Evolutionary conservation across 92 coral and sea anemone genomes (phyloP), one percentile per base, ranked within the genome.

Genomic region (Porites divaricata): DNA sequence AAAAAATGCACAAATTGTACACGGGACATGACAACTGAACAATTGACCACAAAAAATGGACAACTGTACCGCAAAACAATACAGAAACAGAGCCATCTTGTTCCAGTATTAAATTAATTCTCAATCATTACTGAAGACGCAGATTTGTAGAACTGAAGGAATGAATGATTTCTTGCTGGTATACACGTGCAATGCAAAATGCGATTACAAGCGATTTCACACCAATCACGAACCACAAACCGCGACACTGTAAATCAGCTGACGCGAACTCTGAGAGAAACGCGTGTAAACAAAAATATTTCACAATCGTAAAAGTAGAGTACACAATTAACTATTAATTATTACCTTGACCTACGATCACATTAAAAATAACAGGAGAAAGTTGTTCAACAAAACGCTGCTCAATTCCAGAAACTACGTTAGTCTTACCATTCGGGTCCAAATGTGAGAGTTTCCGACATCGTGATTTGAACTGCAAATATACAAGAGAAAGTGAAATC

Each of bases 401-500:
- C 19, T 19, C 52, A 20, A 4, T 21, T 52, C 61, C 63, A 50
- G 24, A 22, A 68, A 85, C 99, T 35, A 35, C 45, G 45, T 35
- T 4, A 35, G 45, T 35, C 45, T 91, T 73, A 97, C 99, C 99
- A 97, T 70, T 97, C 97, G n/a, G 99, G 99, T 82, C 99, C 99
- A 91, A 97, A 97, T 20, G 98, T 95, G 73, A 97, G 88, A 41
- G 99, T 92, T 90, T 97, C 99, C 88, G 99, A 97, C 99, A 97
- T 97, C 76, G 83, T 88, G 86, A 93, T 79, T 54, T 17, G 76
- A 68, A 35, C 90, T 85, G 62, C 70, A 69, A 85, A 62, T 26
- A 70, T 71, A 54, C 51, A 53, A 76, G 16, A 25, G 26, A 41
- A 77, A 77, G 41, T 24, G 61, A 76, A 58, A 35, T 15, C 54